phyloP scores from a whole-genome alignment of 2,888 invertebrate species.

The Brenthis hecate region DNA sequence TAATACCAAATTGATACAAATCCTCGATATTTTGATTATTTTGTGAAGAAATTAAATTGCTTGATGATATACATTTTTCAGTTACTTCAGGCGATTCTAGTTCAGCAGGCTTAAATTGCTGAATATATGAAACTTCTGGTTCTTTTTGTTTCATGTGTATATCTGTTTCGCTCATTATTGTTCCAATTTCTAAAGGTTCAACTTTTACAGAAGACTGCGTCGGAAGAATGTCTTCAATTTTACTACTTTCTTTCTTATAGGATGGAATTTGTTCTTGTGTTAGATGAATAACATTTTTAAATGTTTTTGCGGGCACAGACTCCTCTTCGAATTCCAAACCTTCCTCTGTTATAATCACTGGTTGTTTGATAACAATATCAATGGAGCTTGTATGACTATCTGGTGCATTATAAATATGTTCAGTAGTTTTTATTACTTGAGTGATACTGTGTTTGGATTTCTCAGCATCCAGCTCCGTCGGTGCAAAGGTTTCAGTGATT shows the following conservation, averaged over 20 bases:
- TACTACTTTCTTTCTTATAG: not conserved
- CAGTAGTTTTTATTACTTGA: not conserved
- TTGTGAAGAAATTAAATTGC: slow-evolving; percentile 29
- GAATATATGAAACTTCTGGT: slow-evolving; percentile 56
- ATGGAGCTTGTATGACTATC: too few relatives aligned
- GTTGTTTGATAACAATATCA: too few relatives aligned
- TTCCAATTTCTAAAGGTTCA: slow-evolving; percentile 53
- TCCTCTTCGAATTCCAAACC: not conserved
- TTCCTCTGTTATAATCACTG: not conserved
- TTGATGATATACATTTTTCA: slow-evolving; percentile 35
- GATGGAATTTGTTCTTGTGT: not conserved
- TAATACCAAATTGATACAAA: not conserved
- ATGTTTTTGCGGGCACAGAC: not conserved
- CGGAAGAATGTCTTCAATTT: slow-evolving; percentile 1
- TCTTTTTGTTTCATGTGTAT: slow-evolving; percentile 45
- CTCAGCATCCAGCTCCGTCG: not conserved
- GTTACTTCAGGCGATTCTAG: slow-evolving; percentile 27
- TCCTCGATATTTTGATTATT: not conserved
- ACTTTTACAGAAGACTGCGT: slow-evolving; percentile 40
- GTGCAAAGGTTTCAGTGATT: not conserved
- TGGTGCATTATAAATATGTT: too few relatives aligned
- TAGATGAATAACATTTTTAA: not conserved
- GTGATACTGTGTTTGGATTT: not conserved
- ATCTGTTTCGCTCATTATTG: slow-evolving; percentile 53
- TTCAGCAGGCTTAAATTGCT: slow-evolving; percentile 56